Evolutionary conservation across 2,113 vertebrate genomes (phyloP).

Genomic region (Trematomus loennbergii): DNA sequence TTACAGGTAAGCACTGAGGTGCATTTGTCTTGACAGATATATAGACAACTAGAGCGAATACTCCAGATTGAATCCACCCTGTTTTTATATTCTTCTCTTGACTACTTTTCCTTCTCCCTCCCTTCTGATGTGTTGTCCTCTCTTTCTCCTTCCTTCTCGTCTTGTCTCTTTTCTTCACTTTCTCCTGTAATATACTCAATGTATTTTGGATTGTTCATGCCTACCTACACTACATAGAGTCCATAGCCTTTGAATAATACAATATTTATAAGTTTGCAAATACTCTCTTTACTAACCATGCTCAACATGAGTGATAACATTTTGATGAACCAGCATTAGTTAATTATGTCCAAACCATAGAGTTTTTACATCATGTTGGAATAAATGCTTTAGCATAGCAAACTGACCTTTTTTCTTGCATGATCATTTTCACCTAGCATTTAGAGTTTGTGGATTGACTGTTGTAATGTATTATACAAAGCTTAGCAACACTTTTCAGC

Average conservation of each 20-base stretch:
- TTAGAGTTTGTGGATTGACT: background rate
- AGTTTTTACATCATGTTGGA: background rate
- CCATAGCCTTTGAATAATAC: background rate
- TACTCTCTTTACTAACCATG: background rate
- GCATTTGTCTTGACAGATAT: constrained; percentile 71
- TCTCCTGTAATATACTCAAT: background rate
- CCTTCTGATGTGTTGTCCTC: constrained; percentile 7
- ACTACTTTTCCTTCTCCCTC: constrained; percentile 6
- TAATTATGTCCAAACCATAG: background rate
- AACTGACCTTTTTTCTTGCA: background rate
- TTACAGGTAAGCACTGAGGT: constrained; percentile 67
- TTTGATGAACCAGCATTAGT: constrained; percentile 23
- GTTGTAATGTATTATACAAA: background rate
- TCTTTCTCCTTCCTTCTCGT: background rate
- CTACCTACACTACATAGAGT: background rate
- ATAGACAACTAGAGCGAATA: constrained; percentile 58
- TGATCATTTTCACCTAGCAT: background rate
- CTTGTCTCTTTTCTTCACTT: background rate
- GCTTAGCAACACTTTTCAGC: background rate
- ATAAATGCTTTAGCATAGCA: constrained; percentile 5
- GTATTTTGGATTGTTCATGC: background rate
- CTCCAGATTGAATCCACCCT: constrained; percentile 54
- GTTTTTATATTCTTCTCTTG: background rate
- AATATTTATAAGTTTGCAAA: background rate
- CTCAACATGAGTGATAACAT: background rate